A percentile compares a stretch with the other conserved stretches of the same genome.
These are phyloP conservation scores for Microchirus variegatus DNA, from an alignment of 2,797 vertebrate species.

Conservation along the genomic window DNA sequence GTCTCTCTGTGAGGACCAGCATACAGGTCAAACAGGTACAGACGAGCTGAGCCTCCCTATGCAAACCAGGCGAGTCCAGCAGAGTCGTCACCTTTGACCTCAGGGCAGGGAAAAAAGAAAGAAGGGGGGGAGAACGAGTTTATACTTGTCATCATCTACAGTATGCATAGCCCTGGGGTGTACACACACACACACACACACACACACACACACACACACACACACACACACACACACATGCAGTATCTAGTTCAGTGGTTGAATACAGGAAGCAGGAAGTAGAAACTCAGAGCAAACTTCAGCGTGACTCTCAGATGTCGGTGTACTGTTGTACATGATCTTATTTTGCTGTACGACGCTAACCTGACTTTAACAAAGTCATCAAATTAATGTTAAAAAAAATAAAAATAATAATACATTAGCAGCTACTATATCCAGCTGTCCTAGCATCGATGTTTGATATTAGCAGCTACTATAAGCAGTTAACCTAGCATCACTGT, in stretches of 20 bases:
- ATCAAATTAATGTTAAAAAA: no score
- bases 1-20: neutral
- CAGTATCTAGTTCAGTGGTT: no score
- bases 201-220: neutral
- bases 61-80: neutral
- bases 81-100: neutral
- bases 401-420: no score
- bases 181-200: neutral
- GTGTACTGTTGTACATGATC: no score
- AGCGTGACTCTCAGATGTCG: neutral
- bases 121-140: neutral
- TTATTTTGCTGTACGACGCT: no score
- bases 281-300: neutral
- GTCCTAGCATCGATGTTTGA: no score
- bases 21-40: neutral
- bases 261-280: neutral
- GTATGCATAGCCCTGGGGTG: neutral
- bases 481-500: no score
- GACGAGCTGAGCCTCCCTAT: no score
- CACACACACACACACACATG: neutral
- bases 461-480: no score
- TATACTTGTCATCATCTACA: neutral
- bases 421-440: no score
- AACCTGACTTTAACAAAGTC: no score
- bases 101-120: neutral